Evolutionary conservation across 1,140 invertebrate genomes (phyloP), one percentile per base, ranked within the genome.

Genomic region (Platyura marginata): DNA sequence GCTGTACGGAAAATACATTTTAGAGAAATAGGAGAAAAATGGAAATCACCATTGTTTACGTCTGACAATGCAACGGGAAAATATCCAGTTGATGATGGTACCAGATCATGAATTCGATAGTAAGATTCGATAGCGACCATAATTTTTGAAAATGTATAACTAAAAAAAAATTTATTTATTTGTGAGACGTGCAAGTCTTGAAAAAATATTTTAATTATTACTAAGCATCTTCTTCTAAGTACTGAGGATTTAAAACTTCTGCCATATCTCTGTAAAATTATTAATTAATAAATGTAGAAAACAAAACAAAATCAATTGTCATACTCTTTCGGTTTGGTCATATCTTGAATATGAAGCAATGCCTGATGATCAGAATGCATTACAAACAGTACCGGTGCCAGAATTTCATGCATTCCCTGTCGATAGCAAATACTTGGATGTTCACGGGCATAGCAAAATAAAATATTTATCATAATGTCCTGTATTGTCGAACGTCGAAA

Each of bases 381-480:
- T 4, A 84, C 78, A 56, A 79, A 82, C 29, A 86, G 62, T 32
- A 85, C 55, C 0, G 82, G 81, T 6, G 81, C 82, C 40, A 86
- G 58, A 41, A 86, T 68, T 57, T 86, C 82, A 59, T 85, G 81
- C 82, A 86, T 86, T n/a, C 82, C 82, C 67, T 86, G 82, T 46
- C 77, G 63, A 54, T 86, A 86, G 20, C 77, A 78, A 43, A 84
- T 67, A 20, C 72, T 63, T 0, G 79, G 67, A 61, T 82, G 73
- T 41, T 79, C 66, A 33, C 79, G 69, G 2, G 80, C 77, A 67
- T 81, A 85, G 53, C 74, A 71, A 57, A 82, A 81, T 0, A 61
- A 37, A 19, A 64, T 61, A 47, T 63, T 63, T 1, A 51, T 51
- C 81, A 87, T 81, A 21, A 76, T 57, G 47, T 76, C 71, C 53